Conservation (phyloP, 2,888 invertebrate genomes). For the Saturnia pavonia region DNA sequence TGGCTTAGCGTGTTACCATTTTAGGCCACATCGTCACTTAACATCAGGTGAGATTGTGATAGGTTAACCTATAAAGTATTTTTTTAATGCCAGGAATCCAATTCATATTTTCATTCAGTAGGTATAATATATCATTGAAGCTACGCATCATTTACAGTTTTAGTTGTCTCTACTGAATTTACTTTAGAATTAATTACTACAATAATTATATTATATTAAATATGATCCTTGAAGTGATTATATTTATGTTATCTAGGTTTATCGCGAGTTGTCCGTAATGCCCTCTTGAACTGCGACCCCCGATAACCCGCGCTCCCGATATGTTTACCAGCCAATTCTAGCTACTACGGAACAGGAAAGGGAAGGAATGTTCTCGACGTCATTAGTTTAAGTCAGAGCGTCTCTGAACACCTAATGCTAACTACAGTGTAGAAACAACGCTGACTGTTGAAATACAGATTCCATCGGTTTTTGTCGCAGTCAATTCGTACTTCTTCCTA, state of each 20-base stretch:
- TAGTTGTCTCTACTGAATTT: neutral
- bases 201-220: neutral
- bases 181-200: neutral
- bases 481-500: too few relatives aligned
- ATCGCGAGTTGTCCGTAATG: conserved; percentile 1
- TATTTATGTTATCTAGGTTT: neutral
- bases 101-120: neutral
- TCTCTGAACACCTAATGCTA: too few relatives aligned
- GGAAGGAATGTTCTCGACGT: conserved; percentile 5
- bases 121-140: too few relatives aligned
- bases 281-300: conserved; percentile 10
- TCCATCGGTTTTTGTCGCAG: too few relatives aligned
- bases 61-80: neutral
- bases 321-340: neutral
- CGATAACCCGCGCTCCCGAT: conserved; percentile 5
- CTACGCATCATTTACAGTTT: neutral
- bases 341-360: conserved; percentile 10
- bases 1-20: too few relatives aligned
- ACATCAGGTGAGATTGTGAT: neutral
- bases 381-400: neutral
- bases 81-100: neutral
- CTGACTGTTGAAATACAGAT: too few relatives aligned
- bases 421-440: too few relatives aligned
- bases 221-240: conserved; percentile 1
- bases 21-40: neutral